These are phyloP conservation scores for roundworm (Caenorhabditis elegans) DNA, from an alignment of 1,140 invertebrate genomes.

Conservation along the genomic window WBcel235 BX284605.5:9844501-9845000, in stretches of 20 bases:
- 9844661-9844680: no score
- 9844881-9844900: constrained; percentile 7
- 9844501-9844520: no score
- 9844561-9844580: constrained; percentile 15
- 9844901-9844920: not conserved
- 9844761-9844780: constrained; percentile 16
- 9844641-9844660: not conserved
- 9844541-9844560: constrained; percentile 9
- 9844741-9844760: not conserved
- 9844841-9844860: not conserved
- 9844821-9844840: constrained; percentile 12
- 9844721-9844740: no score
- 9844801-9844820: not conserved
- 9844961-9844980: not conserved
- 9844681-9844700: no score
- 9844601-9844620: constrained; percentile 4
- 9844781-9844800: not conserved
- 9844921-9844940: constrained; percentile 17
- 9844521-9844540: not conserved
- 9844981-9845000: not conserved
- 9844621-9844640: not conserved
- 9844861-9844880: constrained; percentile 13
- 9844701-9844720: no score
- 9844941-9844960: not conserved
- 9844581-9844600: not conserved